Percentiles rank a stretch among this genome's conserved stretches.
phyloP scores from a whole-genome alignment of 2,888 invertebrate species.

The Apamea crenata region DNA sequence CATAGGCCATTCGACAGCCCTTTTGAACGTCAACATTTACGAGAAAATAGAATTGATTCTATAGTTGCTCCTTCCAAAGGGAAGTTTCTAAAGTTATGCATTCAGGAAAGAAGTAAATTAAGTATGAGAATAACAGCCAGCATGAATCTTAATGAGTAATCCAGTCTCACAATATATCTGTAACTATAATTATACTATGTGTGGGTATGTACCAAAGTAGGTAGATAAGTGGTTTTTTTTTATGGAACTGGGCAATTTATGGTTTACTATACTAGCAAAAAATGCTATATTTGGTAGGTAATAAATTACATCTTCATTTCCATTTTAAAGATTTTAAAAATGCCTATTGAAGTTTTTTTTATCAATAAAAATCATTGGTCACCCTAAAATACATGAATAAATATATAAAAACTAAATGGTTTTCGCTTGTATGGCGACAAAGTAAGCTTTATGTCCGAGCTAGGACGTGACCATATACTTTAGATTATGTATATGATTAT shows the following conservation, averaged over 20 bases:
- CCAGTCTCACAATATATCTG: background rate
- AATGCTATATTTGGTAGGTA: no score
- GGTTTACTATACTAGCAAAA: background rate
- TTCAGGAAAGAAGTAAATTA: background rate
- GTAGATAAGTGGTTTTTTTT: background rate
- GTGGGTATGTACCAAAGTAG: no score
- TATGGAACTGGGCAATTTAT: background rate
- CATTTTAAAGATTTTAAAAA: background rate
- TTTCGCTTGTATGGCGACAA: conserved; percentile 11
- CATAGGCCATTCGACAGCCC: background rate
- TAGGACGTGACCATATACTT: background rate
- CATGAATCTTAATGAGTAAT: background rate
- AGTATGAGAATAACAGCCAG: background rate
- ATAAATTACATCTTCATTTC: no score
- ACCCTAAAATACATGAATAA: conserved; percentile 35
- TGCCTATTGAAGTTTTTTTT: background rate
- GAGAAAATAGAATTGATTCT: background rate
- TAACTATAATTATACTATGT: no score
- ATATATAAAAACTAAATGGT: conserved; percentile 2
- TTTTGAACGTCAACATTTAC: background rate
- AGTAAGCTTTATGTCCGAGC: conserved; percentile 14
- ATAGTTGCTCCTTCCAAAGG: background rate
- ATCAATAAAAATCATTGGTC: background rate
- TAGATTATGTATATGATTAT: background rate
- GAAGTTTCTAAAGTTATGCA: background rate